A percentile compares a stretch with the other conserved stretches of the same genome.
Evolutionary conservation across 1,140 invertebrate species (phyloP).

Genomic region (Drosophila persimilis): DNA sequence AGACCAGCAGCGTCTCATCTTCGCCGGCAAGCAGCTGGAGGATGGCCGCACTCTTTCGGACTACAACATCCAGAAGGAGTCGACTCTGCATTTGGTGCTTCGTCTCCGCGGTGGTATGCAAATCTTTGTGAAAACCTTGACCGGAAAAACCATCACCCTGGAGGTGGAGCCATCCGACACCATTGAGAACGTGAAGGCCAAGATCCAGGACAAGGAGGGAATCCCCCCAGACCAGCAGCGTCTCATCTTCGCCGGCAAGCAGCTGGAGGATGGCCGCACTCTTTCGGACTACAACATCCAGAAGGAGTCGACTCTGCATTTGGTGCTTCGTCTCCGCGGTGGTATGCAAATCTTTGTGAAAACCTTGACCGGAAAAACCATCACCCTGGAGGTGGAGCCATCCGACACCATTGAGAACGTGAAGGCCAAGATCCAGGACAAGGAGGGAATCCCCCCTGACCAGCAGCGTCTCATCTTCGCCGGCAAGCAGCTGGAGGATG

Average conservation of each 20-base stretch:
- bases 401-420: slow-evolving; percentile 93
- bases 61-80: slow-evolving; percentile 95
- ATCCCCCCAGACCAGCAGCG: slow-evolving; percentile 89
- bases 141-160: slow-evolving; percentile 90
- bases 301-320: slow-evolving; percentile 94
- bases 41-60: slow-evolving; percentile 90
- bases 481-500: too few species aligned
- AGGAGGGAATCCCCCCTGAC: slow-evolving; percentile 86
- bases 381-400: slow-evolving; percentile 90
- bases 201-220: slow-evolving; percentile 90
- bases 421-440: slow-evolving; percentile 90
- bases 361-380: slow-evolving; percentile 92
- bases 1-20: slow-evolving; percentile 90
- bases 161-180: slow-evolving; percentile 91
- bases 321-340: slow-evolving; percentile 92
- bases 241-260: slow-evolving; percentile 89
- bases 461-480: too few species aligned
- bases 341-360: slow-evolving; percentile 95
- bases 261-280: slow-evolving; percentile 88
- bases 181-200: slow-evolving; percentile 91
- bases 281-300: slow-evolving; percentile 90
- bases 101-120: slow-evolving; percentile 93
- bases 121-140: slow-evolving; percentile 90
- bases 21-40: slow-evolving; percentile 87
- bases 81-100: slow-evolving; percentile 94